Percentiles rank a stretch among this genome's conserved stretches.
Conservation (phyloP, 2,888 invertebrate genomes). For the Capitulum mitella region DNA sequence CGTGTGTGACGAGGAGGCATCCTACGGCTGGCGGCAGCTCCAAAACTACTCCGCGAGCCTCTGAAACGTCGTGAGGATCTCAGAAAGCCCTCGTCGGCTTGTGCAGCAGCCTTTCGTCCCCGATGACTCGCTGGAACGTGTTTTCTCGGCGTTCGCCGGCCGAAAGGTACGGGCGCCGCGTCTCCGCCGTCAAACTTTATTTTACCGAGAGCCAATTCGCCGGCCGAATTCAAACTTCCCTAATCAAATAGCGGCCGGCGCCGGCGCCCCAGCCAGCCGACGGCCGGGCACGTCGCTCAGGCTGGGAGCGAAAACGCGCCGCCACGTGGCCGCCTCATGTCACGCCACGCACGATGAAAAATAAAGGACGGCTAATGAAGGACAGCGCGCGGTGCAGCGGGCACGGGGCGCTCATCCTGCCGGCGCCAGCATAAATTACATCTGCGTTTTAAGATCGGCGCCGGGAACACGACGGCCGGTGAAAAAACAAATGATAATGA, state of each 20-base stretch:
- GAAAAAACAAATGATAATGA: not conserved
- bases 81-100: too few species aligned
- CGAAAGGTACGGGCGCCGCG: not conserved
- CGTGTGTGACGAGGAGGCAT: too few species aligned
- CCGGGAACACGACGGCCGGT: not conserved
- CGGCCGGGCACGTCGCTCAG: not conserved
- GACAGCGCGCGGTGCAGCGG: not conserved
- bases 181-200: not conserved
- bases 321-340: not conserved
- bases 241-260: not conserved
- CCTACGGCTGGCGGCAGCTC: not conserved
- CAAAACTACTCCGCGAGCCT: too few species aligned
- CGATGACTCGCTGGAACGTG: not conserved
- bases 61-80: too few species aligned
- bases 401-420: not conserved
- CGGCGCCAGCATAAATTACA: not conserved
- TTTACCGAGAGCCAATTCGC: not conserved
- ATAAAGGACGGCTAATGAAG: not conserved
- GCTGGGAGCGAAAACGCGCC: not conserved
- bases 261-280: not conserved
- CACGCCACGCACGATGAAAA: not conserved
- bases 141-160: not conserved
- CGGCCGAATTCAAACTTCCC: not conserved
- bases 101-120: not conserved
- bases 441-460: not conserved